Conservation (phyloP, 2,113 vertebrate species). For the Nansenia antarctica region DNA sequence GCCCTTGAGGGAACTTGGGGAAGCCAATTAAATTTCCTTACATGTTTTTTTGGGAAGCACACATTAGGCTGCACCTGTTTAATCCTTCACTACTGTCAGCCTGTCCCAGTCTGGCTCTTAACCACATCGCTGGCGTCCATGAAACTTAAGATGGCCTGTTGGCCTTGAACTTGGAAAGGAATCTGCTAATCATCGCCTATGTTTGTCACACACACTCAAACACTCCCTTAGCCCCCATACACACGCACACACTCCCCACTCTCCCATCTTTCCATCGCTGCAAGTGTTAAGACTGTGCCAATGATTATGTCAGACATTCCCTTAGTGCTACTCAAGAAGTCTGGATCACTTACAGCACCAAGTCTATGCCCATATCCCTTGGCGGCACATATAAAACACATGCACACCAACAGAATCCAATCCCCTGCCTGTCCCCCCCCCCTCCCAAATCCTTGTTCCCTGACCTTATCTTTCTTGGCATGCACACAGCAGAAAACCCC, state of each 20-base stretch:
- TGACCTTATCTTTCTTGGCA: constrained; percentile 28
- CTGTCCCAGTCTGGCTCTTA: not conserved
- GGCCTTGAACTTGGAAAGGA: constrained; percentile 25
- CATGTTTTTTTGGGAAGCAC: constrained; percentile 53
- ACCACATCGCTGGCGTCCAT: constrained; percentile 16
- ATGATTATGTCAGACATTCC: constrained; percentile 66
- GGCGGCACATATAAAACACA: constrained; percentile 26
- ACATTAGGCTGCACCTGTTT: constrained; percentile 56
- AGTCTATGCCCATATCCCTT: constrained; percentile 45
- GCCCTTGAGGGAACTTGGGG: too few species aligned
- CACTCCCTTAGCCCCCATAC: not conserved
- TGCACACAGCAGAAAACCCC: not conserved
- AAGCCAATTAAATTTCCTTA: constrained; percentile 26
- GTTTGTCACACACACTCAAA: not conserved
- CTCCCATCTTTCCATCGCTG: constrained; percentile 62
- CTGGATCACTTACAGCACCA: constrained; percentile 58
- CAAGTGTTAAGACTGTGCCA: constrained; percentile 72
- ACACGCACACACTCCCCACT: constrained; percentile 42
- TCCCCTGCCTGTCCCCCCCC: constrained; percentile 11
- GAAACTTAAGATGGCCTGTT: constrained; percentile 67
- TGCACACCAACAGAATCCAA: constrained; percentile 32
- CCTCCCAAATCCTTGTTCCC: constrained; percentile 23
- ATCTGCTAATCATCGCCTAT: constrained; percentile 9
- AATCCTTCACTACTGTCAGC: constrained; percentile 15
- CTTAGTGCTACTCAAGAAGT: constrained; percentile 63